Evolutionary conservation across 1,140 invertebrate genomes (phyloP).

Genomic region (Lineus longissimus): DNA sequence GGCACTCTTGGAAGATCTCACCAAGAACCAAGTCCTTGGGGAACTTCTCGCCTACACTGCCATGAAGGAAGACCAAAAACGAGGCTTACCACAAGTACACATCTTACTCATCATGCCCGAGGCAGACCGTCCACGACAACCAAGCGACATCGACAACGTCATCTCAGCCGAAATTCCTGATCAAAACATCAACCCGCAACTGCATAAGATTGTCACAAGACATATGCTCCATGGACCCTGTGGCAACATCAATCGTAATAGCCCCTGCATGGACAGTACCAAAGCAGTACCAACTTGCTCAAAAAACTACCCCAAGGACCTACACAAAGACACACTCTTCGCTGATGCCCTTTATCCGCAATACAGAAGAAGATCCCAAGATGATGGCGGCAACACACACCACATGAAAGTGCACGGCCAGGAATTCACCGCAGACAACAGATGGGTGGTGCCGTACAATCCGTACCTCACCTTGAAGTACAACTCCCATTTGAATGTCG

Average conservation of each 20-base stretch:
- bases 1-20: constrained; percentile 28
- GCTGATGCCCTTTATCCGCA: neutral
- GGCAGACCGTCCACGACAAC: neutral
- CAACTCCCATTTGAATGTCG: neutral
- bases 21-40: neutral
- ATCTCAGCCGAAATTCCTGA: neutral
- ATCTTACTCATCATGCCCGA: constrained; percentile 52
- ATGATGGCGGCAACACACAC: neutral
- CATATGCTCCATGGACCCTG: neutral
- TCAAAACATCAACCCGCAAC: neutral
- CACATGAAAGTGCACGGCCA: neutral
- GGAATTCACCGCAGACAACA: neutral
- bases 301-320: neutral
- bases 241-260: neutral
- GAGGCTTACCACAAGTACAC: constrained; percentile 57
- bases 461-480: constrained; percentile 7
- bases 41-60: constrained; percentile 17
- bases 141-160: neutral
- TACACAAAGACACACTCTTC: neutral
- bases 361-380: neutral
- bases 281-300: no score
- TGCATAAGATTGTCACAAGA: neutral
- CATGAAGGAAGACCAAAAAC: constrained; percentile 58
- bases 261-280: neutral
- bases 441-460: constrained; percentile 23